Evolutionary conservation across 2,797 vertebrate genomes (phyloP), one percentile per base, ranked within the genome.

Genomic region (Spondyliosoma cantharus): DNA sequence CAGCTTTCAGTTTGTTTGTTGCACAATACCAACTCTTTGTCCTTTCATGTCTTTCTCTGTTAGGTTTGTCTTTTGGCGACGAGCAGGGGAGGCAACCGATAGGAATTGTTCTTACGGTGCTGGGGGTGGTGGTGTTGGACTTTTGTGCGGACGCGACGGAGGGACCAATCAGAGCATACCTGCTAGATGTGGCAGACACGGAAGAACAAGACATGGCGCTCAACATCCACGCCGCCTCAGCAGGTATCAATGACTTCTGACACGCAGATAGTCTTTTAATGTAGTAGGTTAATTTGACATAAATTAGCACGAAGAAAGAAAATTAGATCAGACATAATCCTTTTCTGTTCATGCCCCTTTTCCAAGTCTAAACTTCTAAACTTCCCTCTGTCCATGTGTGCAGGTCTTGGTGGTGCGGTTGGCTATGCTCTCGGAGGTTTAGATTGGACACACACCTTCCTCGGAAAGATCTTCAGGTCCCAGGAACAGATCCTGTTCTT

Each of bases 151-250:
- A 99, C 0, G 97, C 97, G 0, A 96, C 97, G 0, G 98, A 99
- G 80, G 97, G 98, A 66, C 98, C 98, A 0, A 99, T 99, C 89
- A 95, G 97, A 50, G 97, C 98, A 25, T 99, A 99, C 86, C 88
- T 99, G 66, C 90, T 99, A 81, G 98, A 99, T 0, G 97, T 99
- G 86, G 98, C 97, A 1, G 96, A 99, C 91, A 95, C 96, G 0
- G 98, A 99, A 66, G 98, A 99, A n/a, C 98, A 99, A 89, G 97
- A 99, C 90, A 97, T 99, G 97, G 98, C 97, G 0, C 96, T 99
- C 14, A 99, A 99, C 83, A 98, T 99, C 90, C 98, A 99, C 0
- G 97, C 98, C 0, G 97, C 97, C 86, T 98, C 97, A 71, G 97
- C 98, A 17, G 98, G 98, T 99, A 81, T 7, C 1, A 2, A n/a